Evolutionary conservation across 2,113 vertebrate genomes (phyloP), one percentile per base, ranked within the genome.

Genomic region (Genyomyrus donnyi): DNA sequence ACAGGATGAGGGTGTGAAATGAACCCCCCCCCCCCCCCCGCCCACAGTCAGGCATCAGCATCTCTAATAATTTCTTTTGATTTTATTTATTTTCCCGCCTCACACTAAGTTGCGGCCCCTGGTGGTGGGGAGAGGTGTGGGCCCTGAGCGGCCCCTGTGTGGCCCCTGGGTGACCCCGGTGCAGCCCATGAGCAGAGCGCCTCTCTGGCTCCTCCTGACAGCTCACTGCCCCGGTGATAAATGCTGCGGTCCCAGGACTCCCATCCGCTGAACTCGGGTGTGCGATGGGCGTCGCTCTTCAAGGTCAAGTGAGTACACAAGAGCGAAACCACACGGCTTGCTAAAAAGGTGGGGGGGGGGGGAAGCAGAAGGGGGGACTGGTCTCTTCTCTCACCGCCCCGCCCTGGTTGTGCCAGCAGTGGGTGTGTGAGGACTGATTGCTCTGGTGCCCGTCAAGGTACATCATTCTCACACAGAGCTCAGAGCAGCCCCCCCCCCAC

Each of bases 171-270:
- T 94, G 95, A 94, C 50, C 17, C 50, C 1, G 1, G 15, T 52
- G 15, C 5, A 95, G 93, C 95, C 95, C 96, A 94, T 95, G 95
- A 96, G 96, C 94, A 94, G 35, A 80, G 74, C 95, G 96, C 95
- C 94, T 95, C 93, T 95, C 95, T 91, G 95, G 95, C 94, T 95
- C 91, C 94, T 95, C 95, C 94, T 95, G 96, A 96, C 96, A 96
- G 96, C 96, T 96, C 95, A 94, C 95, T 95, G 95, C 96, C 95
- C 95, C 95, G 93, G 94, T 96, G 96, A 96, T 96, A 96, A 96
- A 96, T 96, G 96, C 93, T 95, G 95, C 95, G 92, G 96, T 95
- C 94, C 93, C 94, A 95, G 94, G 95, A 96, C 95, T 96, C 93
- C 93, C 93, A 92, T 95, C 94, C 93, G 93, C 95, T 94, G 94